Percentiles rank a stretch among this genome's conserved stretches.
These are phyloP conservation scores for Chromobotia macracanthus DNA, from an alignment of 2,797 vertebrate species.

Conservation along the genomic window DNA sequence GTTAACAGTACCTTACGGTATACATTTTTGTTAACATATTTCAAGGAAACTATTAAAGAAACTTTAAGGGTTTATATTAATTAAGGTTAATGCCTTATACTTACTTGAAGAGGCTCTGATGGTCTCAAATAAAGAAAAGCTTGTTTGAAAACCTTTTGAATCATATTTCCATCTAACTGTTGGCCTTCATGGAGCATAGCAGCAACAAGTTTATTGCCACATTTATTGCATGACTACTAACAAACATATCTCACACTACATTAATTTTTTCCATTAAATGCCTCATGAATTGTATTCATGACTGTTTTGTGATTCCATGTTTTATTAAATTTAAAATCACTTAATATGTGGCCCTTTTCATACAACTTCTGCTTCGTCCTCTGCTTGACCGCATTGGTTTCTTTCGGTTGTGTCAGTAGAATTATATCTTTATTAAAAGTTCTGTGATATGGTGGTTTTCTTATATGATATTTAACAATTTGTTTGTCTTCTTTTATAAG, in stretches of 20 bases:
- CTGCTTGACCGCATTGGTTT: neutral
- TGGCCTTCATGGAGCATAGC: neutral
- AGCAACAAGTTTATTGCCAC: neutral
- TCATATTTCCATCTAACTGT: neutral
- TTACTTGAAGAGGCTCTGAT: conserved; percentile 20
- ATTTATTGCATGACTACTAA: neutral
- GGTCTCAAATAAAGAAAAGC: conserved; percentile 26
- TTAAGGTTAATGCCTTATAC: neutral
- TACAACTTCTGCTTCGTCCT: conserved; percentile 2
- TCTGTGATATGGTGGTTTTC: neutral
- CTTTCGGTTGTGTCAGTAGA: neutral
- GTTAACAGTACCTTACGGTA: too few relatives aligned
- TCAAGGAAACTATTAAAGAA: neutral
- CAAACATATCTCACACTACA: neutral
- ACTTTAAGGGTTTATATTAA: neutral
- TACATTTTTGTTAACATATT: too few relatives aligned
- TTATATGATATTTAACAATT: neutral
- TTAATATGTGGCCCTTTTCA: conserved; percentile 4
- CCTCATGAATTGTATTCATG: neutral
- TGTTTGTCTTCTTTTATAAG: too few relatives aligned
- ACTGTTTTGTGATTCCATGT: neutral
- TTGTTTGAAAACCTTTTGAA: conserved; percentile 25
- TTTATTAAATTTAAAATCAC: neutral
- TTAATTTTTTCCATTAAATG: conserved; percentile 4
- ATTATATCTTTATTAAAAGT: conserved; percentile 3